These are phyloP conservation scores for Fabriciana adippe DNA, from an alignment of 2,888 invertebrate genomes.

Conservation along the genomic window DNA sequence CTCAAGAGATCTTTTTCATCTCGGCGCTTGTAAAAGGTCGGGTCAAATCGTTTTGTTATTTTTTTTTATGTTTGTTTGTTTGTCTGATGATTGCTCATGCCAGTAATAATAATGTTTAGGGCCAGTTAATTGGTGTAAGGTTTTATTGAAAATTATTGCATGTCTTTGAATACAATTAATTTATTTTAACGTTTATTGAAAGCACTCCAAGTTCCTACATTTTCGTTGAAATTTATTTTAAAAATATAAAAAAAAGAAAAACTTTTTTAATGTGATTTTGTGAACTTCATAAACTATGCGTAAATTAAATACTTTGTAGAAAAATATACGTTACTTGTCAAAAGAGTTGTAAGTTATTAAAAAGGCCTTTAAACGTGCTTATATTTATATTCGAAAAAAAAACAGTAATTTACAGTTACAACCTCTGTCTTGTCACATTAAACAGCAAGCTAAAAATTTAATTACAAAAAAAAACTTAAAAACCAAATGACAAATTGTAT, in stretches of 20 bases:
- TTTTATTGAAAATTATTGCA: conserved; percentile 73
- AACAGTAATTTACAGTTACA: background rate
- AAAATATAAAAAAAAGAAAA: no score
- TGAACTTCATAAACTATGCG: no score
- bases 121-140: conserved; percentile 76
- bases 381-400: no score
- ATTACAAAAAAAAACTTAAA: conserved; percentile 4
- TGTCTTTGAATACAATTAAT: conserved; percentile 40
- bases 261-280: no score
- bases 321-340: no score
- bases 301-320: no score
- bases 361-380: no score
- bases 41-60: conserved; percentile 73
- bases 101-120: conserved; percentile 77
- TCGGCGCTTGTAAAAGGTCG: conserved; percentile 75
- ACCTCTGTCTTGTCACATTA: background rate
- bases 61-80: conserved; percentile 64
- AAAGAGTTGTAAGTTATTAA: no score
- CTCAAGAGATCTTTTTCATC: conserved; percentile 40
- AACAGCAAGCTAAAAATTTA: background rate
- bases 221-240: background rate
- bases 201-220: conserved; percentile 8
- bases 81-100: conserved; percentile 66
- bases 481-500: conserved; percentile 1
- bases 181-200: conserved; percentile 12